Percentiles rank a stretch among this genome's conserved stretches.
Evolutionary conservation across 2,797 vertebrate species (phyloP).

Genomic region (Xenopus petersii): DNA sequence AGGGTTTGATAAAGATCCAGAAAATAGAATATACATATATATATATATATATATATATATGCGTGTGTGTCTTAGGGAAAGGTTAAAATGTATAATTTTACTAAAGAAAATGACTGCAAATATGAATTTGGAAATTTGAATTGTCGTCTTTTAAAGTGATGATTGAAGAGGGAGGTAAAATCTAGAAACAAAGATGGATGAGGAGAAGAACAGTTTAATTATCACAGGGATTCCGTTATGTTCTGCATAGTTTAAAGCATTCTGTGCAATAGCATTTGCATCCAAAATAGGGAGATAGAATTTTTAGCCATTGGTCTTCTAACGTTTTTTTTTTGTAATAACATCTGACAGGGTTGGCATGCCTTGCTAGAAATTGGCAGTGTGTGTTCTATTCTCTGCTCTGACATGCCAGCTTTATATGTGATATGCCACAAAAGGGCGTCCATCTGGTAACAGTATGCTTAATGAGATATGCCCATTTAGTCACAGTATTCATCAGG

Average conservation of each 20-base stretch:
- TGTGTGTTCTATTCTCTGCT: conserved; percentile 25
- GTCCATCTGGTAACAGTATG: conserved; percentile 37
- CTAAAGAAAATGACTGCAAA: no score
- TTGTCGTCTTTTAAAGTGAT: no score
- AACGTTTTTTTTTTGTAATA: conserved; percentile 7
- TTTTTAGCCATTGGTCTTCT: conserved; percentile 14
- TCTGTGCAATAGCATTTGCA: neutral
- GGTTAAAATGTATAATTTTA: no score
- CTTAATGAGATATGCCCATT: conserved; percentile 47
- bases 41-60: neutral
- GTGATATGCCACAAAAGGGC: conserved; percentile 40
- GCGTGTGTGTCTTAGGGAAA: neutral
- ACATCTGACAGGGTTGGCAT: conserved; percentile 38
- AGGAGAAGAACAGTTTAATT: no score
- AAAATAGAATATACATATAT: no score
- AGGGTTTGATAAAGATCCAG: no score
- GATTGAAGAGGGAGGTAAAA: no score
- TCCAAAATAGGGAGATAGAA: neutral
- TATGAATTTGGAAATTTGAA: no score
- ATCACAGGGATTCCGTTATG: neutral
- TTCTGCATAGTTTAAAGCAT: neutral
- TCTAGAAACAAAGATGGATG: no score
- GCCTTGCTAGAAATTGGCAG: conserved; percentile 14
- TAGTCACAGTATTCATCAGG: conserved; percentile 43
- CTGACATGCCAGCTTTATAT: conserved; percentile 28